These are phyloP conservation scores for Tringa solitaria DNA, from an alignment of 2,113 vertebrate genomes.

Conservation along the genomic window DNA sequence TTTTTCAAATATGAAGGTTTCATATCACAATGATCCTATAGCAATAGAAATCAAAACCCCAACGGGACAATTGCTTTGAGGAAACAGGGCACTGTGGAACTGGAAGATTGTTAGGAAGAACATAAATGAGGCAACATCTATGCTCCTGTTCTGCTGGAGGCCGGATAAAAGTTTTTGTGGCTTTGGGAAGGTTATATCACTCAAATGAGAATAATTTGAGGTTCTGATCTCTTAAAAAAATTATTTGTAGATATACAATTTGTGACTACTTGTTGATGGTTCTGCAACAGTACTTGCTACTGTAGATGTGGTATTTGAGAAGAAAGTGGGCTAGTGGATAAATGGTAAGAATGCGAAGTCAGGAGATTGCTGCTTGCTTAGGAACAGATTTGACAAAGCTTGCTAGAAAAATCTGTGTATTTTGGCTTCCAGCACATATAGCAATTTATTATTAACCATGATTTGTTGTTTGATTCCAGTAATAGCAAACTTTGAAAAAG, in stretches of 20 bases:
- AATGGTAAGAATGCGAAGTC: not conserved
- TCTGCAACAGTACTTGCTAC: not conserved
- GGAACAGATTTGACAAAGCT: not conserved
- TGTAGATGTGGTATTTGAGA: not conserved
- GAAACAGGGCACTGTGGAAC: not conserved
- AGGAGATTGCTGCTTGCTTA: not conserved
- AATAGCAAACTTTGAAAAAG: not conserved
- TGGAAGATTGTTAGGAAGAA: not conserved
- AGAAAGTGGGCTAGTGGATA: not conserved
- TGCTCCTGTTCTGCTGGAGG: not conserved
- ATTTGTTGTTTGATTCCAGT: constrained; percentile 1
- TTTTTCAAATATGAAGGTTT: not conserved
- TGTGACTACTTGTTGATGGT: not conserved
- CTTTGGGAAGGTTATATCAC: not conserved
- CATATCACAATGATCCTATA: not conserved
- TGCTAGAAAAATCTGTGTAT: not conserved
- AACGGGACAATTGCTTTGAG: not conserved
- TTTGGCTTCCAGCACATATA: not conserved
- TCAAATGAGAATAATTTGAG: not conserved
- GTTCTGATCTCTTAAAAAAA: not conserved
- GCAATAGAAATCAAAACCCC: not conserved
- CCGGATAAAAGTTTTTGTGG: not conserved
- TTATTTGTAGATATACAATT: not conserved
- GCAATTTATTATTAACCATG: not conserved
- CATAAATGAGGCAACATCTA: not conserved